Base-by-base conservation (phyloP, 1,140 invertebrate species). In the Caenorhabditis remanei region DNA sequence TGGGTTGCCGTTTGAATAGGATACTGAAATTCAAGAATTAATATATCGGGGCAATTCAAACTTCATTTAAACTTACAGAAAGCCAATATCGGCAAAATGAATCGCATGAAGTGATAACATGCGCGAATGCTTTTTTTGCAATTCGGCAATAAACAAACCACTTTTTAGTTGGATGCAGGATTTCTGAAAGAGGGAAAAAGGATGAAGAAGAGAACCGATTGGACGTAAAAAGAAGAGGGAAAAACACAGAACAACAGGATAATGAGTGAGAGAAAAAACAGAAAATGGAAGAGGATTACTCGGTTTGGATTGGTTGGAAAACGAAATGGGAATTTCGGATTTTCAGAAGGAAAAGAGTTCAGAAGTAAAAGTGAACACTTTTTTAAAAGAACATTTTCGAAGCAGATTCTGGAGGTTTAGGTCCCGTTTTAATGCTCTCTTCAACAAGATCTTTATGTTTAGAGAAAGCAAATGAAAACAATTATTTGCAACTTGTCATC, bases 41-140 rank as follows among this genome's bases (percentile, higher is more conserved):
- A 1, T 63, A 2, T 1, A 32, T 63, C 2, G 1, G 11, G 50
- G 9, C 50, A 46, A n/a, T 32, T 32, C 4, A 14, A 71, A 46
- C 5, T 43, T 8, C 2, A 79, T 13, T 1, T 24, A 79, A 13
- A 79, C 71, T 79, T 40, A 79, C 71, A 79, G 21, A 79, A 79
- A 79, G 71, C 71, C 71, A 79, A 79, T 21, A 79, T 50, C 71
- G 71, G 71, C 71, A 79, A 79, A 79, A 79, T 50, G 71, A 79
- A 79, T 79, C 46, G 71, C 71, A 79, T 79, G 71, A 79, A 79
- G 71, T 79, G 71, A 79, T 79, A 79, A 79, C 71, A 79, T 79
- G 71, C 71, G 71, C 71, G 83, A 53, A 84, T 61, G 41, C 83
- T 84, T 58, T 48, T 61, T 84, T 84, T 61, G 55, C 83, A 84